Evolutionary conservation across 2,888 invertebrate species (phyloP).

Genomic region (Leistus spinibarbis): DNA sequence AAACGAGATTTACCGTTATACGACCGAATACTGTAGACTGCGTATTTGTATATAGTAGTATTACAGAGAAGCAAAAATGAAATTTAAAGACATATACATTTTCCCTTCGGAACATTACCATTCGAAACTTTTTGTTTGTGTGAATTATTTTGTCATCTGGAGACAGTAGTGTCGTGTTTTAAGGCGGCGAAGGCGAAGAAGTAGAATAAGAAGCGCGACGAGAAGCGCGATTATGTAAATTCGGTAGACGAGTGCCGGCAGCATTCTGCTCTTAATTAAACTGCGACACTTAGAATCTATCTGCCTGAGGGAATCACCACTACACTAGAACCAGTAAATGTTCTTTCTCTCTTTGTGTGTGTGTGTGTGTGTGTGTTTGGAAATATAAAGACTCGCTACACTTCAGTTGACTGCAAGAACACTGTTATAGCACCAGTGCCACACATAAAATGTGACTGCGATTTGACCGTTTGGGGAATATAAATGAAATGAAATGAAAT

Average conservation of each 20-base stretch:
- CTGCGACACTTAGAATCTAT: constrained; percentile 46
- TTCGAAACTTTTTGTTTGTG: neutral
- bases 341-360: neutral
- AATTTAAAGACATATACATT: neutral
- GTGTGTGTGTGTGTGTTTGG: too few relatives aligned
- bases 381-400: too few relatives aligned
- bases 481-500: too few relatives aligned
- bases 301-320: constrained; percentile 32
- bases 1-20: too few relatives aligned
- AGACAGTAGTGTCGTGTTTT: neutral
- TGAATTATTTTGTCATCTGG: neutral
- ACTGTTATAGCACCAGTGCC: neutral
- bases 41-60: too few relatives aligned
- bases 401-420: neutral
- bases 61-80: neutral
- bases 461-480: neutral
- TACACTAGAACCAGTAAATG: neutral
- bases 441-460: neutral
- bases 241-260: constrained; percentile 39
- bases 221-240: constrained; percentile 46
- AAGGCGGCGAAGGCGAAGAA: neutral
- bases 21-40: too few relatives aligned
- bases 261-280: constrained; percentile 47
- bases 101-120: neutral
- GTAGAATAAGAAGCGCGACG: neutral